Base-by-base conservation (phyloP, 2,888 invertebrate genomes). In the Watsonalla binaria region DNA sequence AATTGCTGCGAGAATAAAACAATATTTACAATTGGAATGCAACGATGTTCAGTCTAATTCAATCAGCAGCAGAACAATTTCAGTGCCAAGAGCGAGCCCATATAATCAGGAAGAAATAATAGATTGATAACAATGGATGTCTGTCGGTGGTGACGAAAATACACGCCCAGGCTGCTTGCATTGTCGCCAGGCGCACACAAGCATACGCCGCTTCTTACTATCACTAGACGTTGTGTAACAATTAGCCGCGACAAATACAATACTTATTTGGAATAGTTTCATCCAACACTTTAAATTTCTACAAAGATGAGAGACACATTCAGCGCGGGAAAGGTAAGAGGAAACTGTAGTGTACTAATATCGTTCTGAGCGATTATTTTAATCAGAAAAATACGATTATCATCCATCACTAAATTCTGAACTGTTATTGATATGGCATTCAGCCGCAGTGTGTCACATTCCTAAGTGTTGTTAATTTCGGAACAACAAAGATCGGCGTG, bases 31-130 rank as follows among this genome's bases (percentile, higher is more conserved):
- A 53, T 46, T 6, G 8, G 9, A 54, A 52, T 59, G 53, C 42
- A 54, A 46, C 48, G 51, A 51, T 45, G 52, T 57, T 53, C 56
- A 59, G 49, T 52, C 54, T 33, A 58, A 51, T 54, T 46, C 54
- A 58, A 62, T 63, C 59, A 60, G 60, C 58, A 54, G 57, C 60
- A 54, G 55, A 59, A 61, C 76, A 80, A 79, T 82, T 82, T 74
- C 88, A 86, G 76, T 85, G 86, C 83, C 87, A 87, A 87, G 84
- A 78, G 68, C 82, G 66, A 70, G 74, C 74, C 74, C 69, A 63
- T 59, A 72, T 72, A 78, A 82, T 76, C 82, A 84, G 82, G 82
- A 86, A 87, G 82, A 79, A 78, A 79, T 78, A 77, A 78, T 78
- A 74, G 70, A 67, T 68, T 74, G 77, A 81, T 83, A 82, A 82